Conservation (phyloP, 2,113 vertebrate genomes). For the Antechinus flavipes region DNA sequence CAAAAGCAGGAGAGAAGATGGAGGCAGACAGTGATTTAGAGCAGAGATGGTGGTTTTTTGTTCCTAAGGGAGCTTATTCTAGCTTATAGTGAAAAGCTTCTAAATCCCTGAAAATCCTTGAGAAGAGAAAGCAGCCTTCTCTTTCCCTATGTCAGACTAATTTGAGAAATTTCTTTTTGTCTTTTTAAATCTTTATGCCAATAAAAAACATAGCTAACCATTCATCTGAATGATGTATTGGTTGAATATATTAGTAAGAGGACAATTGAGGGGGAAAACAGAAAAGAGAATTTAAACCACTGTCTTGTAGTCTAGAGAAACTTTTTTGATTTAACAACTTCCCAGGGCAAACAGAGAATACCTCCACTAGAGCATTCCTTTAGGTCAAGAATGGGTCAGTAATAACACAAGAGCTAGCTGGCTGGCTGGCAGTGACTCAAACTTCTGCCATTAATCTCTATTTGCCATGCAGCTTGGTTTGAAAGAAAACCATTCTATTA, state of each 20-base stretch:
- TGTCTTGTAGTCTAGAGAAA: not conserved
- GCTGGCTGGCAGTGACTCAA: not conserved
- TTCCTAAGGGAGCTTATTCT: not conserved
- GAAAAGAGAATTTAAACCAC: not conserved
- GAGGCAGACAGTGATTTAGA: not conserved
- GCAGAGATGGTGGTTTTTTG: not conserved
- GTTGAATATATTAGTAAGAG: not conserved
- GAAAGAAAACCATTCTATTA: not conserved
- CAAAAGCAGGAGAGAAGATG: not conserved
- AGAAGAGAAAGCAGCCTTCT: not conserved
- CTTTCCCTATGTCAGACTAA: not conserved
- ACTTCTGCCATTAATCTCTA: not conserved
- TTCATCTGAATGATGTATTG: not conserved
- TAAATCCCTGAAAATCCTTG: not conserved
- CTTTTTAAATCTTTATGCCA: not conserved
- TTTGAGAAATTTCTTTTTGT: not conserved
- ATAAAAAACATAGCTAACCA: not conserved
- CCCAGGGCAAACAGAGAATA: not conserved
- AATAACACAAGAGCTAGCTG: not conserved
- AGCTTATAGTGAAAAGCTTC: not conserved
- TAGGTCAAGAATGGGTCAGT: not conserved
- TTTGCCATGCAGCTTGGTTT: not conserved
- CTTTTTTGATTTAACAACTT: not conserved
- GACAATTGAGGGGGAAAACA: not conserved
- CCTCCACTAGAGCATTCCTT: not conserved